Evolutionary conservation across 2,797 vertebrate genomes (phyloP).

Genomic region (Lithobates sylvaticus): DNA sequence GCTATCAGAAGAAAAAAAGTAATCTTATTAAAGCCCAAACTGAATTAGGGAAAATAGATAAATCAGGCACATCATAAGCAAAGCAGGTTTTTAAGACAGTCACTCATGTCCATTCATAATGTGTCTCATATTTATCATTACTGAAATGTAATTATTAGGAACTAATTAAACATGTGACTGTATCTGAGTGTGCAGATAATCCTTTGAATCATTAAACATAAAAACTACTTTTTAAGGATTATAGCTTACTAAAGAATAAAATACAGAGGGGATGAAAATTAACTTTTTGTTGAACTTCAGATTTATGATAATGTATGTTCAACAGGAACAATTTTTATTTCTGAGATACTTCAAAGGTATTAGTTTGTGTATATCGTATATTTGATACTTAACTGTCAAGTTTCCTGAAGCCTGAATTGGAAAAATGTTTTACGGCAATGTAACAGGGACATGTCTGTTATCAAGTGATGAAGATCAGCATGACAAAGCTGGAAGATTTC

Average conservation of each 20-base stretch:
- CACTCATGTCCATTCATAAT: too few relatives aligned
- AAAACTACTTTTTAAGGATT: neutral
- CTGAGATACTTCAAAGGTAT: neutral
- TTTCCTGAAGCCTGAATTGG: conserved; percentile 26
- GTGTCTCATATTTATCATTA: too few relatives aligned
- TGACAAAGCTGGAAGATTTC: conserved; percentile 1
- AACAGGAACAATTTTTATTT: conserved; percentile 12
- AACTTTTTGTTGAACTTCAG: neutral
- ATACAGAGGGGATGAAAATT: neutral
- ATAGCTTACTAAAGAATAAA: neutral
- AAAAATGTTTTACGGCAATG: conserved; percentile 26
- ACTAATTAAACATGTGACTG: too few relatives aligned
- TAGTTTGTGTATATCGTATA: conserved; percentile 6
- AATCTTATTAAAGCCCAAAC: too few relatives aligned
- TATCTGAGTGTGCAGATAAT: too few relatives aligned
- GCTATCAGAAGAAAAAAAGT: too few relatives aligned
- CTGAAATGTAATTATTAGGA: too few relatives aligned
- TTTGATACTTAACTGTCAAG: conserved; percentile 37
- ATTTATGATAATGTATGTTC: neutral
- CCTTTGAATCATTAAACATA: neutral
- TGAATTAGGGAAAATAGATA: too few relatives aligned
- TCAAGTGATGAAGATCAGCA: conserved; percentile 27
- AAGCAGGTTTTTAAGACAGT: too few relatives aligned
- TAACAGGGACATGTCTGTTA: conserved; percentile 35
- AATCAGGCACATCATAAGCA: too few relatives aligned